Percentiles rank a stretch among this genome's conserved stretches.
Conservation (phyloP, 2,888 invertebrate species). For the Torymus tubicola region DNA sequence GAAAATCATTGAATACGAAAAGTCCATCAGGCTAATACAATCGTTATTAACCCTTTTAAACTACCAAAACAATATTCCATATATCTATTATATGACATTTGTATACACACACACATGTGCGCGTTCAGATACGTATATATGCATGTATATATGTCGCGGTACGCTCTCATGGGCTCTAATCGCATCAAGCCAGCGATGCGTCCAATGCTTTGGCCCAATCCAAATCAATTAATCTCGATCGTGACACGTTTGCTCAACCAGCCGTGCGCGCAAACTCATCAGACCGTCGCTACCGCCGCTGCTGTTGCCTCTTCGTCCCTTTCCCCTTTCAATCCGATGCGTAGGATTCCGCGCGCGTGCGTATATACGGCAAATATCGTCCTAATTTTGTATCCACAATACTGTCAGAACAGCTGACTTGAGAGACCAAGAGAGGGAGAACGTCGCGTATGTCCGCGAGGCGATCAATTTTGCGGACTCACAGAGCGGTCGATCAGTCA, state of each 20-base stretch:
- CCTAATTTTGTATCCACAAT: slow-evolving; percentile 56
- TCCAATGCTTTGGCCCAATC: slow-evolving; percentile 56
- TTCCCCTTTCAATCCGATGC: not conserved
- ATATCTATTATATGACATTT: not conserved
- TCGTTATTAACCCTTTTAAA: slow-evolving; percentile 55
- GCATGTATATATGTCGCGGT: not conserved
- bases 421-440: no score
- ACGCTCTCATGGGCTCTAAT: slow-evolving; percentile 35
- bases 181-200: slow-evolving; percentile 57
- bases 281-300: slow-evolving; percentile 38
- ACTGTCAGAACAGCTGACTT: slow-evolving; percentile 18
- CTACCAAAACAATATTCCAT: slow-evolving; percentile 40
- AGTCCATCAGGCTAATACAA: slow-evolving; percentile 49
- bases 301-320: slow-evolving; percentile 1
- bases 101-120: not conserved
- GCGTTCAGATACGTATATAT: not conserved
- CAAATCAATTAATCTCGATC: slow-evolving; percentile 60
- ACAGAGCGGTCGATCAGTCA: slow-evolving; percentile 26
- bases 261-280: slow-evolving; percentile 57
- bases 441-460: no score
- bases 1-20: slow-evolving; percentile 49
- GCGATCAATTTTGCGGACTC: slow-evolving; percentile 52
- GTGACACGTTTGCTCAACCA: slow-evolving; percentile 59
- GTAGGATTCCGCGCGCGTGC: slow-evolving; percentile 22
- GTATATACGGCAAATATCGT: slow-evolving; percentile 44